phyloP scores from a whole-genome alignment of 23 tunicate genomes.

The Phallusia fumigata region DNA sequence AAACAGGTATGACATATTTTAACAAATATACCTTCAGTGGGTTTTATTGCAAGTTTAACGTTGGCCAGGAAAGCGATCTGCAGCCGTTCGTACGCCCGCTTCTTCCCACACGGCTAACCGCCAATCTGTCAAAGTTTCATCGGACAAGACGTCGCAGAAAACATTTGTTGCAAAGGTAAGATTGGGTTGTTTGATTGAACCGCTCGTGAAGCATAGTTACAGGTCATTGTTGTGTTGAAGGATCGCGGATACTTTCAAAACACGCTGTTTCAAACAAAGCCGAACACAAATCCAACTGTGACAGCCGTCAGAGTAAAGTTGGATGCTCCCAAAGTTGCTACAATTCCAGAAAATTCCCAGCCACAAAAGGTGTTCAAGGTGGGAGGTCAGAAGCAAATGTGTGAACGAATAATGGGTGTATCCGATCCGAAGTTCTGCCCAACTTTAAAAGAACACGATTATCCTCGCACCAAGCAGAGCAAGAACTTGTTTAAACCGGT shows the following conservation, averaged over 20 bases:
- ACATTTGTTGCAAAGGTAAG: not conserved
- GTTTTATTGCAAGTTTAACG: no score
- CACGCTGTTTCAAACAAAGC: not conserved
- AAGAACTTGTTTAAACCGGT: not conserved
- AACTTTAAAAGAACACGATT: slow-evolving; percentile 4
- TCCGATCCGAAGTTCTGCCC: not conserved
- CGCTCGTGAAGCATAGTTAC: not conserved
- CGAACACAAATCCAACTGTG: not conserved
- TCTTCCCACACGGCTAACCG: not conserved
- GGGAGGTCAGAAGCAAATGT: not conserved
- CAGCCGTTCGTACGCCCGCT: not conserved
- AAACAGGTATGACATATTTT: no score
- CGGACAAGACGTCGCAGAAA: not conserved
- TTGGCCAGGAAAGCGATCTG: not conserved
- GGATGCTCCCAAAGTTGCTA: not conserved
- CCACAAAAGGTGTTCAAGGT: slow-evolving; percentile 10
- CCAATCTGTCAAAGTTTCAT: not conserved
- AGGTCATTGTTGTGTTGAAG: not conserved
- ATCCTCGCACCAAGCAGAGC: not conserved
- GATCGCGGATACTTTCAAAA: not conserved
- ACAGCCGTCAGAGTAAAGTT: not conserved
- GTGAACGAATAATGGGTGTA: not conserved
- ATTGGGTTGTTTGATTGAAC: not conserved
- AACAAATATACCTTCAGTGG: no score
- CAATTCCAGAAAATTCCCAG: not conserved